Conservation (phyloP, 2,113 vertebrate species). For the Gasterosteus nipponicus region DNA sequence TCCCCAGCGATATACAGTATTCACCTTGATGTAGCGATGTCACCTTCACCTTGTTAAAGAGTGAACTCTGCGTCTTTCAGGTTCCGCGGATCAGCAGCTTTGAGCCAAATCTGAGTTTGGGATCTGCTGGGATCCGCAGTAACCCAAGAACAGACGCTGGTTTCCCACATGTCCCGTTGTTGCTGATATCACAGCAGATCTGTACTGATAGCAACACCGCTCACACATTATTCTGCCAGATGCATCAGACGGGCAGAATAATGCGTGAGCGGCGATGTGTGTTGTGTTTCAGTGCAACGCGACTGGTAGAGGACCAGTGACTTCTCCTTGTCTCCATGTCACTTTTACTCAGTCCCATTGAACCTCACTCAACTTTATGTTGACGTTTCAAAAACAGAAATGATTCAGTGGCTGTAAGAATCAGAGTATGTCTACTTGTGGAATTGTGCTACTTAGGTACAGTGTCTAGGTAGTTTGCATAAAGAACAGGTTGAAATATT, state of each 20-base stretch:
- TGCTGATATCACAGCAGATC: constrained; percentile 57
- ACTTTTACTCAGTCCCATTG: background rate
- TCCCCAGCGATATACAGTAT: too few species aligned
- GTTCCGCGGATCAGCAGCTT: constrained; percentile 74
- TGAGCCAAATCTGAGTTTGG: constrained; percentile 51
- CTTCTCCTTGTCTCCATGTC: background rate
- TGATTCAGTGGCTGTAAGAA: background rate
- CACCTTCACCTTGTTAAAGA: constrained; percentile 52
- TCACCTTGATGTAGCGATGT: constrained; percentile 32
- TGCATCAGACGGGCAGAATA: background rate
- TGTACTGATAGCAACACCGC: constrained; percentile 33
- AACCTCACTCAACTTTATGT: background rate
- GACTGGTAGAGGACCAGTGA: background rate
- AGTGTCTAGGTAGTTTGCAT: background rate
- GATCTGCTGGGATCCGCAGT: constrained; percentile 75
- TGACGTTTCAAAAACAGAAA: background rate
- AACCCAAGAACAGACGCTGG: constrained; percentile 5
- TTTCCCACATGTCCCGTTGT: constrained; percentile 51
- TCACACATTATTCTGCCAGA: constrained; percentile 18
- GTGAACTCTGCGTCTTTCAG: constrained; percentile 9
- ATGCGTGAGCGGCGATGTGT: too few species aligned
- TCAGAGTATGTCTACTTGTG: background rate
- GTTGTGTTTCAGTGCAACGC: too few species aligned
- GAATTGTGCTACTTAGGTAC: background rate
- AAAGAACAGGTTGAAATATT: constrained; percentile 1